phyloP scores from a whole-genome alignment of 2,888 invertebrate species.

The Dione vanillae region DNA sequence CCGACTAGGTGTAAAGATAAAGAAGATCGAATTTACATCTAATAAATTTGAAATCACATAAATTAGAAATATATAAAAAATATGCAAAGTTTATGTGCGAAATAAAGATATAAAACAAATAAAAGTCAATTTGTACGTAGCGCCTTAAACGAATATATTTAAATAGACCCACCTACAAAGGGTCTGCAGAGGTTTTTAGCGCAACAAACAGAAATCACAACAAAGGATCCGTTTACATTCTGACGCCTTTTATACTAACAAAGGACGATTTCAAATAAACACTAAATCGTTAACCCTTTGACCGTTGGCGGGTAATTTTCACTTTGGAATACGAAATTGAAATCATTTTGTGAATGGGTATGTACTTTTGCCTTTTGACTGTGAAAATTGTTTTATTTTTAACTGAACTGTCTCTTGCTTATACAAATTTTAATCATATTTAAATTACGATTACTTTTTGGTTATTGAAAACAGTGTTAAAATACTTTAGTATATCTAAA shows the following conservation, averaged over 20 bases:
- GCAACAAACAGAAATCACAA: slow-evolving; percentile 70
- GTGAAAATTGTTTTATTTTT: not conserved
- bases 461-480: too few species aligned
- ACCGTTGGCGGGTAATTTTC: slow-evolving; percentile 82
- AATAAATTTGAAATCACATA: not conserved
- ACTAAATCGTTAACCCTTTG: slow-evolving; percentile 83
- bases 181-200: slow-evolving; percentile 45
- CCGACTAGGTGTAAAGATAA: slow-evolving; percentile 61
- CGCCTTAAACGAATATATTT: slow-evolving; percentile 20
- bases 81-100: not conserved
- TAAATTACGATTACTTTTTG: too few species aligned
- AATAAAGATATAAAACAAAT: not conserved
- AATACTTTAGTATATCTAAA: too few species aligned
- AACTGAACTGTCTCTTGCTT: too few species aligned
- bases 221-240: slow-evolving; percentile 80
- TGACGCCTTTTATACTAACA: slow-evolving; percentile 83
- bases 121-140: not conserved
- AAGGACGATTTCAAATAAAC: slow-evolving; percentile 83
- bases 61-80: not conserved
- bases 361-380: slow-evolving; percentile 5
- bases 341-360: slow-evolving; percentile 75
- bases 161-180: slow-evolving; percentile 36
- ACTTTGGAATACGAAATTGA: slow-evolving; percentile 80
- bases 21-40: slow-evolving; percentile 33
- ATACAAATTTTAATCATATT: too few species aligned